phyloP scores from a whole-genome alignment of 2,888 invertebrate species.

The Noctua fimbriata region DNA sequence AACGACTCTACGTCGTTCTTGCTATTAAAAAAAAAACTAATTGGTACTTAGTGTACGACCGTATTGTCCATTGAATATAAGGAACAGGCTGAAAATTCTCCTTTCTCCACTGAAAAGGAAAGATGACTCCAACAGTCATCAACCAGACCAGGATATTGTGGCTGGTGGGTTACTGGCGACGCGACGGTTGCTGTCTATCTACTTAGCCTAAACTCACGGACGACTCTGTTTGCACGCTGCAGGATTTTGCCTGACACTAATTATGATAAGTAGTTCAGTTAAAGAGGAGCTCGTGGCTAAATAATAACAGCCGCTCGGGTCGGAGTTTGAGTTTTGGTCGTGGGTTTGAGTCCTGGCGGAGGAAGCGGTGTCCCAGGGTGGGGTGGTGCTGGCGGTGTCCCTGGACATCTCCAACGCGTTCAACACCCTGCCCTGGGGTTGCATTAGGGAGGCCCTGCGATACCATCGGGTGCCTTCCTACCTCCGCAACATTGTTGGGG shows the following conservation, averaged over 20 bases:
- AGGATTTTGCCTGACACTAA: background rate
- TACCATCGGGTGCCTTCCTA: too few species aligned
- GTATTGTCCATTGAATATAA: background rate
- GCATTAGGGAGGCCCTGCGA: too few species aligned
- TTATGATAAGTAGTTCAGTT: background rate
- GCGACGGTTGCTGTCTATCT: background rate
- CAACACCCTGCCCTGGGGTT: too few species aligned
- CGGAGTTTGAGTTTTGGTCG: too few species aligned
- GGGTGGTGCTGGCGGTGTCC: too few species aligned
- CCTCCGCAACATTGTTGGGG: too few species aligned
- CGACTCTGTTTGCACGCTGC: background rate
- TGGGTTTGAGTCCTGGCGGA: too few species aligned
- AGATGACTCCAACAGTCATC: background rate
- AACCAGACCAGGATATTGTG: background rate
- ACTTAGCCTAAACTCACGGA: background rate
- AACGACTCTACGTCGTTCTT: background rate
- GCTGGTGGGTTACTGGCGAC: background rate
- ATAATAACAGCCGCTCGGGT: too few species aligned
- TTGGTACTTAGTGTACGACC: background rate
- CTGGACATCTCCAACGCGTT: too few species aligned
- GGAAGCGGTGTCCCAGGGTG: too few species aligned
- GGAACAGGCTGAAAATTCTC: background rate
- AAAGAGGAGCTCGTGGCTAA: too few species aligned
- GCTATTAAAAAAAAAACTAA: background rate
- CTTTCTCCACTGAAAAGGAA: background rate